Evolutionary conservation across 2,888 invertebrate genomes (phyloP), one percentile per base, ranked within the genome.

Genomic region (Sthenelais limicola): DNA sequence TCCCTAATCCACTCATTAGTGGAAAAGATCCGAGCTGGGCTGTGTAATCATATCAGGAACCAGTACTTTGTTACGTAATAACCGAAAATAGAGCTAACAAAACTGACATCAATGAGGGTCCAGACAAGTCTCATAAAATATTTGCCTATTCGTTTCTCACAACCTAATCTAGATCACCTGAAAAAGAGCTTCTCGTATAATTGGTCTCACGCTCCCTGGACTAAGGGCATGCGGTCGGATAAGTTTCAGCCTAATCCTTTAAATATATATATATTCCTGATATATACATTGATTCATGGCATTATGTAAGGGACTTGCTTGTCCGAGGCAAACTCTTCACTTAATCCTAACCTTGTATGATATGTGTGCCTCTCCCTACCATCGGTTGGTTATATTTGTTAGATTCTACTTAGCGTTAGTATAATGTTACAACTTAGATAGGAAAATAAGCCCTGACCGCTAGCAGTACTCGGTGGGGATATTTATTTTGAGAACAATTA

Each of bases 1-100:
- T 9, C 24, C 9, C 15, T 62, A 62, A 62, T 62, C 62, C 62
- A 62, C 62, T 62, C 62, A 62, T 62, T 62, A 62, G 62, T 62
- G 62, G 62, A 62, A 62, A 35, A 21, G 62, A 62, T 62, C 62
- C 24, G 35, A 15, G 24, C 38, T 38, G 62, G 62, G 43, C 24
- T 43, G 62, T 62, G 62, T 62, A 38, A 62, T 38, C 35, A 35
- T 62, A 62, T 38, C 62, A 33, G 56, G 33, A 33, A 32, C 56
- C 56, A n/a, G 30, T 56, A 56, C 56, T 32, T 32, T 18, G 15
- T 56, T 18, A 56, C 32, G 56, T 32, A 28, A 56, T 33, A 24
- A 15, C 28, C 21, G 4, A 32, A 18, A 18, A 2, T 18, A 18
- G 21, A 32, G 15, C 30, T n/a, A 18, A 21, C 30, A 12, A 30